Percentiles rank a stretch among this genome's conserved stretches.
Evolutionary conservation across 1,140 invertebrate species (phyloP).

Genomic region (Doryteuthis pealeii): DNA sequence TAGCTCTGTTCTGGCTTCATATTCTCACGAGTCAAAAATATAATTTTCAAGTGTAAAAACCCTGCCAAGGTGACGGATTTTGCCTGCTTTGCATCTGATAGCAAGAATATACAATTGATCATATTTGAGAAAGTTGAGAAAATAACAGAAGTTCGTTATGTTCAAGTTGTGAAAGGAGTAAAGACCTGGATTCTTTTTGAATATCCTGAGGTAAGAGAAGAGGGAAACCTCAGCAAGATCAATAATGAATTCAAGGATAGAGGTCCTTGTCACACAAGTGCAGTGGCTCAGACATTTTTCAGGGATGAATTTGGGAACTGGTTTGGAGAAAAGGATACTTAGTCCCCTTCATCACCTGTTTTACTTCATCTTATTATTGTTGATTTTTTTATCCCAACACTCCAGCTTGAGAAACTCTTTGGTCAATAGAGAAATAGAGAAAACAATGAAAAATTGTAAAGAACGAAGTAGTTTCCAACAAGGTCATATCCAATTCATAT

Average conservation of each 20-base stretch:
- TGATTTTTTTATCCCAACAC: too few relatives aligned
- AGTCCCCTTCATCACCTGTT: neutral
- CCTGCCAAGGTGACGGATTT: neutral
- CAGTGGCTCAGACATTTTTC: neutral
- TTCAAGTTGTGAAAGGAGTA: neutral
- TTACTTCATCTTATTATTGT: too few relatives aligned
- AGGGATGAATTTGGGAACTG: neutral
- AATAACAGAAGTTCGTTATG: neutral
- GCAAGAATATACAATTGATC: neutral
- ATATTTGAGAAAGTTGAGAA: neutral
- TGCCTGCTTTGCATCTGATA: neutral
- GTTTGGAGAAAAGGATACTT: neutral
- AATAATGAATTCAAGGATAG: neutral
- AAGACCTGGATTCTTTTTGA: neutral
- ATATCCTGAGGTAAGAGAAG: neutral
- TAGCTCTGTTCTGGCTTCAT: neutral
- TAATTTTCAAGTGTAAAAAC: neutral
- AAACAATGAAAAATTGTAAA: too few relatives aligned
- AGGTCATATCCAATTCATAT: too few relatives aligned
- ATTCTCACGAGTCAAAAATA: neutral
- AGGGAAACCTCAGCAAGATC: neutral
- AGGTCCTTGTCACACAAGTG: neutral
- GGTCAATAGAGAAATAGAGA: too few relatives aligned
- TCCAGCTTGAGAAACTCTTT: too few relatives aligned
- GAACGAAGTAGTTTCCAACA: too few relatives aligned